phyloP scores from a whole-genome alignment of 1,140 invertebrate species.

The Dendroctonus valens region DNA sequence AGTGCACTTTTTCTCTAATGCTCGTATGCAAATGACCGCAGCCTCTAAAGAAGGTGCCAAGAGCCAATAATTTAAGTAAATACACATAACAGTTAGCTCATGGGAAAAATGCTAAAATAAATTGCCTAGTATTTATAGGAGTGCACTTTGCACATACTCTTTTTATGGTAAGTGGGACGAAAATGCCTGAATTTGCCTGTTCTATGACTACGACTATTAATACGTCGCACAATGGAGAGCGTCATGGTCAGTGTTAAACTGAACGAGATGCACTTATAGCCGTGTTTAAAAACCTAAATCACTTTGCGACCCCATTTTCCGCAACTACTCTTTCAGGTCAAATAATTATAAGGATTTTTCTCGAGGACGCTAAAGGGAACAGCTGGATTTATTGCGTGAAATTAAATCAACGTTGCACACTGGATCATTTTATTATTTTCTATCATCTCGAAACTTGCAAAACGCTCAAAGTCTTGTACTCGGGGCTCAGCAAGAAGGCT shows the following conservation, averaged over 20 bases:
- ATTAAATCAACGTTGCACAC: too few species aligned
- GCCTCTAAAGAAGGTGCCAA: slow-evolving; percentile 20
- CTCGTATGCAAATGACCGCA: slow-evolving; percentile 15
- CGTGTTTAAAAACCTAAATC: too few species aligned
- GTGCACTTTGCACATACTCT: slow-evolving; percentile 17
- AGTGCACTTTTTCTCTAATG: slow-evolving; percentile 16
- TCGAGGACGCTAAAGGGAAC: too few species aligned
- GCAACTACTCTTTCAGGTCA: too few species aligned
- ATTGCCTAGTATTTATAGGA: slow-evolving; percentile 22
- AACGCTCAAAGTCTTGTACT: too few species aligned
- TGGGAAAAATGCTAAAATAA: slow-evolving; percentile 22
- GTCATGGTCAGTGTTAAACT: slow-evolving; percentile 2
- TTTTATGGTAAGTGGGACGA: slow-evolving; percentile 20
- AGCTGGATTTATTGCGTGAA: too few species aligned
- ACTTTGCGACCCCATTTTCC: too few species aligned
- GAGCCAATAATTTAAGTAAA: slow-evolving; percentile 19
- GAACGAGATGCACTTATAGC: too few species aligned
- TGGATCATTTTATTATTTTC: too few species aligned
- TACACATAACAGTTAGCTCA: slow-evolving; percentile 16
- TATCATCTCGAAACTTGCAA: too few species aligned
- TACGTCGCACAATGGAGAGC: slow-evolving; percentile 1
- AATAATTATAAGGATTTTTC: too few species aligned
- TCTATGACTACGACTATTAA: slow-evolving; percentile 15
- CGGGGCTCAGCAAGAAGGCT: too few species aligned
- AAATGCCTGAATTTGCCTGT: slow-evolving; percentile 16